phyloP scores from a whole-genome alignment of 2,113 vertebrate genomes.

The Chaetorhynchus papuensis region DNA sequence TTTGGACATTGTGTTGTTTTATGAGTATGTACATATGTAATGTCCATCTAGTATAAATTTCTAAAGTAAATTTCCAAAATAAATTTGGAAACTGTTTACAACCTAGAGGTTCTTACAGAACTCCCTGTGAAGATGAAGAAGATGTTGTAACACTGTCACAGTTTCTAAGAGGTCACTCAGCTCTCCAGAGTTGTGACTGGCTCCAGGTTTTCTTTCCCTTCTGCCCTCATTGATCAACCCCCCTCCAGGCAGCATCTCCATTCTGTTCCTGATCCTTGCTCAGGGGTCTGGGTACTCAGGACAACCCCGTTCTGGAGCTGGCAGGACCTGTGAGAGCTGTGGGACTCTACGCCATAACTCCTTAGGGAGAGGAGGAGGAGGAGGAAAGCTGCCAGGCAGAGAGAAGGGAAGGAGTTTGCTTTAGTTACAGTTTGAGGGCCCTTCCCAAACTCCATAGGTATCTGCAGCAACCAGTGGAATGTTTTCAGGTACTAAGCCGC shows the following conservation, averaged over 20 bases:
- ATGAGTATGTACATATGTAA: background rate
- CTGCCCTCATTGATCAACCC: background rate
- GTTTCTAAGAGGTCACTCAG: fast-evolving
- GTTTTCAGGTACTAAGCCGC: background rate
- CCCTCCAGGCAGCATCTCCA: background rate
- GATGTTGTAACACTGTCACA: background rate
- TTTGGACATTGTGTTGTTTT: background rate
- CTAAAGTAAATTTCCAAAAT: background rate
- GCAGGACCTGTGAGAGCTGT: background rate
- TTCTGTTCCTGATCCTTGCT: background rate
- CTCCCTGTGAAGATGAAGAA: background rate
- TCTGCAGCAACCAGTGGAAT: background rate
- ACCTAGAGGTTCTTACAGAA: background rate
- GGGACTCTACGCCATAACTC: background rate
- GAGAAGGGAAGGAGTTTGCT: background rate
- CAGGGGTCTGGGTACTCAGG: background rate
- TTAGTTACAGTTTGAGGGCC: background rate
- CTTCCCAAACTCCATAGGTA: background rate
- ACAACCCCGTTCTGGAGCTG: background rate
- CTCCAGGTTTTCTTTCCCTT: background rate
- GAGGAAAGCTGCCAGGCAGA: background rate
- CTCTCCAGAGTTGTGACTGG: background rate
- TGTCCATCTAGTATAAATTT: background rate
- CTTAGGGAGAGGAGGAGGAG: background rate
- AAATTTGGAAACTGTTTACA: background rate